phyloP scores from a whole-genome alignment of 1,140 invertebrate species.

The Ceratoteleas bidentatus region DNA sequence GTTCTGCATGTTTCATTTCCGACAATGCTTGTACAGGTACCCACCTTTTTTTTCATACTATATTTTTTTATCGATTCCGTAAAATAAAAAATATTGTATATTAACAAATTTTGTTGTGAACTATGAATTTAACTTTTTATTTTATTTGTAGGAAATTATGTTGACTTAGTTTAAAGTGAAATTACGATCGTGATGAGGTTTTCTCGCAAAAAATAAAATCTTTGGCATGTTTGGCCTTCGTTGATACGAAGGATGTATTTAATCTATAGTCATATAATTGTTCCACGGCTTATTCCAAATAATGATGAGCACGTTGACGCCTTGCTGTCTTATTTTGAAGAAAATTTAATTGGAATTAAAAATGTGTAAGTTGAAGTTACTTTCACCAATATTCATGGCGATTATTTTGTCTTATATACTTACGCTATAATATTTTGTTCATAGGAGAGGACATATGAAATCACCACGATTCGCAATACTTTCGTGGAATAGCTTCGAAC shows the following conservation, averaged over 20 bases:
- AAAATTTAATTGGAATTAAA: constrained; percentile 16
- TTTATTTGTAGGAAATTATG: constrained; percentile 14
- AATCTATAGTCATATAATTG: neutral
- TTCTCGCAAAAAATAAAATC: constrained; percentile 18
- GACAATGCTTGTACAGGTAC: neutral
- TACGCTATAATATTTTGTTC: neutral
- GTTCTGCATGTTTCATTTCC: neutral
- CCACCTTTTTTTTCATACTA: neutral
- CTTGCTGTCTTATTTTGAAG: constrained; percentile 7
- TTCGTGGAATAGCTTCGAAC: neutral
- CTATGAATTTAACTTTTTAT: constrained; percentile 4
- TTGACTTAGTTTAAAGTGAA: neutral
- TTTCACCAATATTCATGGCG: neutral
- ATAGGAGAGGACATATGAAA: neutral
- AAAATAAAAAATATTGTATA: neutral
- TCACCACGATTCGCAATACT: neutral
- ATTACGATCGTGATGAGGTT: constrained; percentile 1
- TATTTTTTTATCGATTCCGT: neutral
- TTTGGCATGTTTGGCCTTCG: neutral
- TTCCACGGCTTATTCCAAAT: neutral
- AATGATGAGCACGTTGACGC: neutral
- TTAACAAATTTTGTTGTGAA: no score
- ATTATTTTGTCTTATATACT: neutral
- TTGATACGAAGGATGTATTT: neutral
- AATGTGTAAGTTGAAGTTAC: neutral